A percentile compares a stretch with the other conserved stretches of the same genome.
phyloP scores from a whole-genome alignment of 2,113 vertebrate species.

The Myrmophylax atrothorax region DNA sequence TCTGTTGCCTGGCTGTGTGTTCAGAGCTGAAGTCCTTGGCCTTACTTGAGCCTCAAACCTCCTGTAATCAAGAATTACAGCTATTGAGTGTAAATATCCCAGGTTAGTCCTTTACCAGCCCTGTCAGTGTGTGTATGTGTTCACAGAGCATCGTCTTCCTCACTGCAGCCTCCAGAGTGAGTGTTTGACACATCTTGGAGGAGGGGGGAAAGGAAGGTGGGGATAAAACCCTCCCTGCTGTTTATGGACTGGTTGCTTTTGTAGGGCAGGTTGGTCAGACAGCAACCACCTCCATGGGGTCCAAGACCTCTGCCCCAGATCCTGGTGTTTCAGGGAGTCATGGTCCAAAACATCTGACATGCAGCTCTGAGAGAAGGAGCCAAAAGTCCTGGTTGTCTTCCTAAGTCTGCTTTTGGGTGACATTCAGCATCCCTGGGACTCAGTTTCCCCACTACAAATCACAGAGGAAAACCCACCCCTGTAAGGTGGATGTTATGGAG shows the following conservation, averaged over 20 bases:
- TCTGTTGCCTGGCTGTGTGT: fast-evolving
- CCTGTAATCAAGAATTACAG: not conserved
- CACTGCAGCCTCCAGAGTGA: not conserved
- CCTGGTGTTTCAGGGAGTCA: not conserved
- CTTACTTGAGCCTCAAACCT: not conserved
- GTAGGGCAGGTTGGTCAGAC: not conserved
- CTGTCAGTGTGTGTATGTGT: fast-evolving
- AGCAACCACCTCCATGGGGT: fast-evolving
- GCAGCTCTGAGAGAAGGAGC: not conserved
- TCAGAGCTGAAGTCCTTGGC: not conserved
- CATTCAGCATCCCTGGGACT: not conserved
- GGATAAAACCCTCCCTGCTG: not conserved
- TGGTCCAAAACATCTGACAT: not conserved
- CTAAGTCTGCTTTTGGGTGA: not conserved
- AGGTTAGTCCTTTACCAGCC: fast-evolving
- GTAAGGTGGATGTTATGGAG: fast-evolving
- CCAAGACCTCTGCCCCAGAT: not conserved
- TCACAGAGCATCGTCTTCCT: not conserved
- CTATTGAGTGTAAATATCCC: fast-evolving
- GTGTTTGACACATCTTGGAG: not conserved
- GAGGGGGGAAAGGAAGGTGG: not conserved
- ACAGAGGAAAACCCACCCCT: not conserved
- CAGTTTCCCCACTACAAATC: not conserved
- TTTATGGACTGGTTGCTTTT: not conserved
- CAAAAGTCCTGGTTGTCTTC: not conserved